Percentiles rank a stretch among this genome's conserved stretches.
Conservation (phyloP, 1,140 invertebrate species). For the Gryon sp. region DNA sequence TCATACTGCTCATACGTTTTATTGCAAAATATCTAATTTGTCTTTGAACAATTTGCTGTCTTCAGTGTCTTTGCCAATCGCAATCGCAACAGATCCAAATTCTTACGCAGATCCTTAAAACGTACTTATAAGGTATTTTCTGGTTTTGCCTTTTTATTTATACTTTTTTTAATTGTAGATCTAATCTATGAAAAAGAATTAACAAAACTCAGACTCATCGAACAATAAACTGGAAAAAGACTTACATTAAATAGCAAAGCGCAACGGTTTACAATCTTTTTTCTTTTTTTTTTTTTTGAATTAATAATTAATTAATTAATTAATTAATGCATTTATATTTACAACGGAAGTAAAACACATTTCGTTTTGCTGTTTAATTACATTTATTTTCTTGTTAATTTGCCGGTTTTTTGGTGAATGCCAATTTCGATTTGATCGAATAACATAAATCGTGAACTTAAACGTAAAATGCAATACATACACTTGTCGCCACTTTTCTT, state of each 20-base stretch:
- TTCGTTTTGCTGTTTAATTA: slow-evolving; percentile 46
- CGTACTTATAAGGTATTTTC: slow-evolving; percentile 27
- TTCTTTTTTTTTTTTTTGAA: too few relatives aligned
- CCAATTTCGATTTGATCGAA: slow-evolving; percentile 31
- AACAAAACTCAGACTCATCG: slow-evolving; percentile 1
- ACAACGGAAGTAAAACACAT: slow-evolving; percentile 29
- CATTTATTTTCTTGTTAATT: slow-evolving; percentile 18
- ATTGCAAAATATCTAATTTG: slow-evolving; percentile 59
- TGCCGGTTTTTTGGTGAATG: slow-evolving; percentile 9
- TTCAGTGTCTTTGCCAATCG: slow-evolving; percentile 29
- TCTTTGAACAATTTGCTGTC: slow-evolving; percentile 37
- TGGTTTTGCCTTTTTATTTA: too few relatives aligned
- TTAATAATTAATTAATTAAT: too few relatives aligned
- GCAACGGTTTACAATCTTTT: too few relatives aligned
- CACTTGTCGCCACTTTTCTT: slow-evolving; percentile 30
- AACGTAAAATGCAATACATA: slow-evolving; percentile 42
- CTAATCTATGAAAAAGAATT: neutral
- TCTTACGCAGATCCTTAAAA: slow-evolving; percentile 35
- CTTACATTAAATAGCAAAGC: neutral
- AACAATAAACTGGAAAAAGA: neutral
- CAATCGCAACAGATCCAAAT: slow-evolving; percentile 17
- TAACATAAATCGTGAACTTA: slow-evolving; percentile 46
- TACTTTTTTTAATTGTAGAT: slow-evolving; percentile 16
- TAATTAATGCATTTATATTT: too few relatives aligned
- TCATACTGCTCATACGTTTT: slow-evolving; percentile 52